Evolutionary conservation across 2,888 invertebrate species (phyloP), one percentile per base, ranked within the genome.

Genomic region (Molorchus minor): DNA sequence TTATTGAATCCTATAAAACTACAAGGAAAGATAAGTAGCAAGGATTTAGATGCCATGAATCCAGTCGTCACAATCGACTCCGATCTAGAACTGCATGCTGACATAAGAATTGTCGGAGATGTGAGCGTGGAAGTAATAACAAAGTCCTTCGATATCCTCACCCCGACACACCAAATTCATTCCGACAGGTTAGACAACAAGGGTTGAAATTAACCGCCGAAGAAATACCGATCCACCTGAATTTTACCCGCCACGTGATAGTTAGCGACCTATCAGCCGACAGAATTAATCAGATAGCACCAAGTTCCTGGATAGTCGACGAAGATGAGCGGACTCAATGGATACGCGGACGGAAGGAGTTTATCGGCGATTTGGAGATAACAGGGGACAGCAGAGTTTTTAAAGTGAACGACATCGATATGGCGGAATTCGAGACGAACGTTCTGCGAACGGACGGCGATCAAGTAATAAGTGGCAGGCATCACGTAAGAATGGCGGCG

Each of bases 311-410:
- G 67, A 75, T 85, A 1, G 75, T 77, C 49, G 77, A 79, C 15
- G 80, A 82, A 62, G 70, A 68, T 1, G 70, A 80, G 2, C 75
- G 80, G 13, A 63, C 79, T 20, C 81, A 84, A 70, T 64, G 79
- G 7, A 78, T 88, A 44, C 77, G 78, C 17, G 86, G 85, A 4
- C 65, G 64, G 35, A 87, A 87, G 71, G 71, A 67, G 2, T 82
- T 85, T 62, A 68, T 70, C 2, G 72, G 75, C 13, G 78, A 82
- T 69, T 66, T 87, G 8, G 66, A 72, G 49, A 79, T 86, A 3
- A 70, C 70, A 13, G 79, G 81, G 1, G 79, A 80, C 2, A 79
- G 81, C 21, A 78, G 75, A 45, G 78, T 83, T 21, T 76, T 75
- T 0, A 79, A 74, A 40, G 73, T 85, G 1, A 86, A 86, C 72